Evolutionary conservation across 2,888 invertebrate genomes (phyloP).

Genomic region (Drosophila hawaiiensis): DNA sequence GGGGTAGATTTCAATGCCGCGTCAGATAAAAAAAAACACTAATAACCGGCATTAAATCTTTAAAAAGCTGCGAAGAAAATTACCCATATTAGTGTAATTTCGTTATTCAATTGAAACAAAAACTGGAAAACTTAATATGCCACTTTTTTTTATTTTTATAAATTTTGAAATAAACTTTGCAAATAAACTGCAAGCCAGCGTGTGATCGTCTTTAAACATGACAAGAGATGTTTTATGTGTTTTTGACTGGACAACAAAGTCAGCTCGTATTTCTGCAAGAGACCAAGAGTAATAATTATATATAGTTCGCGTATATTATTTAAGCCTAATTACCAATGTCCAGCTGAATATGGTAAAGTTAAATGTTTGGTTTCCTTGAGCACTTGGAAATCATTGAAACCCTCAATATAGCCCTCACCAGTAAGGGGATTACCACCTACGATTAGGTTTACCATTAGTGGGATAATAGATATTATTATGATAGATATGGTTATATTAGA

Average conservation of each 20-base stretch:
- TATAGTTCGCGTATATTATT: not conserved
- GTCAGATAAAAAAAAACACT: slow-evolving; percentile 10
- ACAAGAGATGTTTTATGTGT: not conserved
- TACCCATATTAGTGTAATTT: not conserved
- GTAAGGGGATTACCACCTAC: slow-evolving; percentile 48
- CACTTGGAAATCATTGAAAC: slow-evolving; percentile 24
- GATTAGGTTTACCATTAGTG: too few species aligned
- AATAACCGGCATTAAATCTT: slow-evolving; percentile 14
- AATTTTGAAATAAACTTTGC: not conserved
- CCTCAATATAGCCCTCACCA: slow-evolving; percentile 42
- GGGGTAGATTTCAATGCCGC: not conserved
- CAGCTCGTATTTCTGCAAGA: not conserved
- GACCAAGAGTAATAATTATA: not conserved
- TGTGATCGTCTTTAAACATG: not conserved
- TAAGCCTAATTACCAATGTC: not conserved
- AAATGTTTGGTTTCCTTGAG: not conserved
- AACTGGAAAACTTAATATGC: not conserved
- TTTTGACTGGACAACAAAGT: not conserved
- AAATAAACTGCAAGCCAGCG: not conserved
- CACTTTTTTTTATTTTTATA: not conserved
- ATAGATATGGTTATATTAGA: too few species aligned
- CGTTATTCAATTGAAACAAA: not conserved
- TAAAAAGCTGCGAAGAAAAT: not conserved
- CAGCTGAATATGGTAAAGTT: not conserved
- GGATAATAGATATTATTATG: not conserved